A percentile compares a stretch with the other conserved stretches of the same genome.
Conservation (phyloP, 2,797 vertebrate genomes). For the Sebastes miniatus region DNA sequence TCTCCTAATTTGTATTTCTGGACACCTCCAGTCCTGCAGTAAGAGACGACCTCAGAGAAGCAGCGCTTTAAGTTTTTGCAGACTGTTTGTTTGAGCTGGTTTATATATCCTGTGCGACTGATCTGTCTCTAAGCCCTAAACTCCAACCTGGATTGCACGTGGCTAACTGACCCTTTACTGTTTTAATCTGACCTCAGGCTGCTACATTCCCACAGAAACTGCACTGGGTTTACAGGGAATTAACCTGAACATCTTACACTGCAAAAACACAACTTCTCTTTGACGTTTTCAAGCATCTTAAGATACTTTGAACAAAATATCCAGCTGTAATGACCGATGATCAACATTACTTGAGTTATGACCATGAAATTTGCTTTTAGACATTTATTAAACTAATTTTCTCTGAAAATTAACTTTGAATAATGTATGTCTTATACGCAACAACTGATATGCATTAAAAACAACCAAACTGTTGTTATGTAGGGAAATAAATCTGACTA, state of each 20-base stretch:
- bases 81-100: slow-evolving; percentile 57
- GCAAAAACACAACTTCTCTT: not conserved
- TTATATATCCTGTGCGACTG: slow-evolving; percentile 69
- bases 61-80: slow-evolving; percentile 3
- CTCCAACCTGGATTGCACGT: slow-evolving; percentile 39
- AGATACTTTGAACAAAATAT: not conserved
- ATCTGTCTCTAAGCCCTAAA: slow-evolving; percentile 68
- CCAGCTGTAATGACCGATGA: not conserved
- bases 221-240: slow-evolving; percentile 15
- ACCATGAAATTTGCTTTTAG: not conserved
- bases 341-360: not conserved
- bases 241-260: not conserved
- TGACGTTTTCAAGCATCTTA: not conserved
- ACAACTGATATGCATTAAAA: not conserved
- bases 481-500: not conserved
- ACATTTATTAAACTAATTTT: not conserved
- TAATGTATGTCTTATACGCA: not conserved
- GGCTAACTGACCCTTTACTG: slow-evolving; percentile 51
- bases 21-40: not conserved
- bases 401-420: not conserved
- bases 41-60: not conserved
- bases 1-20: not conserved
- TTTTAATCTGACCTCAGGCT: slow-evolving; percentile 72
- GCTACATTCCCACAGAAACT: slow-evolving; percentile 29
- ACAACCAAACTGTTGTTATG: not conserved